Conservation (phyloP, 1,140 invertebrate species). For the Globodera ellingtonae region DNA sequence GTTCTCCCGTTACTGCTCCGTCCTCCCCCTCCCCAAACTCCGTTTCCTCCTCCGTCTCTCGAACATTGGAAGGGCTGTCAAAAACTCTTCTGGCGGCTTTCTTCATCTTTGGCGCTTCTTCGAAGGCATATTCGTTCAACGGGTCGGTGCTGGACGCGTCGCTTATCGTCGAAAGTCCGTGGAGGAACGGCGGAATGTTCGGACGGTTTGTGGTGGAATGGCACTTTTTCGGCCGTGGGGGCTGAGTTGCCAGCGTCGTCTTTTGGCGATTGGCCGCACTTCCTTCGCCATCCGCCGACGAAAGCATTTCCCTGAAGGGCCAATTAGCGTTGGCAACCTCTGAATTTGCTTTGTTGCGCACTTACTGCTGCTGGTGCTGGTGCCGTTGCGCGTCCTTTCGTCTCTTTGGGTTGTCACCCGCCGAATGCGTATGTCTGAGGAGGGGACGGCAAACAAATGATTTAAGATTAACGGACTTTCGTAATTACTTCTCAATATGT, state of each 20-base stretch:
- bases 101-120: background rate
- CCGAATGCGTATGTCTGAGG: background rate
- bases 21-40: background rate
- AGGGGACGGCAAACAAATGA: background rate
- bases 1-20: background rate
- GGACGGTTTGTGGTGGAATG: conserved; percentile 1
- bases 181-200: background rate
- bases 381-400: background rate
- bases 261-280: background rate
- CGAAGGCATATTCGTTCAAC: conserved; percentile 13
- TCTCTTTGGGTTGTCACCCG: background rate
- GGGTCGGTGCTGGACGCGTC: conserved; percentile 10
- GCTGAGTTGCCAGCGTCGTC: background rate
- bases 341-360: too few species aligned
- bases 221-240: background rate
- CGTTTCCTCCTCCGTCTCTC: background rate
- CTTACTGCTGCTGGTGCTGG: background rate
- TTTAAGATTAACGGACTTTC: background rate
- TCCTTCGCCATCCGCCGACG: background rate
- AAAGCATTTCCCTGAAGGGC: conserved; percentile 1
- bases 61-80: background rate
- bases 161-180: background rate
- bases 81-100: background rate
- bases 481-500: background rate
- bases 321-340: too few species aligned